Conservation (phyloP, 2,113 vertebrate genomes). For the Psophia crepitans region DNA sequence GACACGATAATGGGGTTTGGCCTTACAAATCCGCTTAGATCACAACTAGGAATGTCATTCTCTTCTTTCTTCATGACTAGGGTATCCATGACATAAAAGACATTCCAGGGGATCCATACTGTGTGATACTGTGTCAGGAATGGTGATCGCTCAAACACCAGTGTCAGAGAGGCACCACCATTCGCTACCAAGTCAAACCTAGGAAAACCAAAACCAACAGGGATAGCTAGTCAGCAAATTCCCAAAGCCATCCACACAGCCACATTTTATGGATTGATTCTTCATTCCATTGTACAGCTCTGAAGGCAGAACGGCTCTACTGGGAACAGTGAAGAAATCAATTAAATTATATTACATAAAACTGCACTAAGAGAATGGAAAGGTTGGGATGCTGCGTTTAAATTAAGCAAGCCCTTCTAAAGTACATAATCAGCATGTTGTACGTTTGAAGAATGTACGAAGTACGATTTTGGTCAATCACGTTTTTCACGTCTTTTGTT, state of each 20-base stretch:
- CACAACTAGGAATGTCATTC: constrained; percentile 93
- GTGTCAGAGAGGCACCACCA: constrained; percentile 89
- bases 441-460: neutral
- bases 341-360: neutral
- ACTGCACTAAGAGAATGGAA: neutral
- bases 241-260: neutral
- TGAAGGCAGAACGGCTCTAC: neutral
- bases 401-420: neutral
- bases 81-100: constrained; percentile 96
- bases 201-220: neutral
- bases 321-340: constrained; percentile 16
- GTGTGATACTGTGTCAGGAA: constrained; percentile 90
- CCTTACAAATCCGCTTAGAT: constrained; percentile 89
- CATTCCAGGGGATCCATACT: constrained; percentile 95
- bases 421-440: neutral
- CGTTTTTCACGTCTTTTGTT: neutral
- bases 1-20: constrained; percentile 89
- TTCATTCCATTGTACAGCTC: neutral
- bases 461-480: neutral
- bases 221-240: neutral
- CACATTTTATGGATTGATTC: neutral
- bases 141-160: constrained; percentile 90
- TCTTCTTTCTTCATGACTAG: constrained; percentile 97
- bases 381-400: neutral
- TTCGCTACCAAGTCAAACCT: constrained; percentile 97